These are phyloP conservation scores for Neria commutata DNA, from an alignment of 2,888 invertebrate species.

Conservation along the genomic window DNA sequence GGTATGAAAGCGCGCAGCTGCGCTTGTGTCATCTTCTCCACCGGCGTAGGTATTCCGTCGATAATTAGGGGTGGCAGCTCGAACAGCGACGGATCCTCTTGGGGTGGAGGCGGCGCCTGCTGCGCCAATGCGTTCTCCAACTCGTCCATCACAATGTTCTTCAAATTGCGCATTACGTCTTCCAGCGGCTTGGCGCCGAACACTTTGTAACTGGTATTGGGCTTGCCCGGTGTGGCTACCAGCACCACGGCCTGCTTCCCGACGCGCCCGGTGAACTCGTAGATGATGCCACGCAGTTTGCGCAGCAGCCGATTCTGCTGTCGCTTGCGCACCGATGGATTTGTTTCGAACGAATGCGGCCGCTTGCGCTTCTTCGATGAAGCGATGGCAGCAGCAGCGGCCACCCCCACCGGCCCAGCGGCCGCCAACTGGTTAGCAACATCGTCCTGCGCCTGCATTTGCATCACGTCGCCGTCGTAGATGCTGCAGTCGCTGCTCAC, in stretches of 20 bases:
- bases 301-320: conserved; percentile 92
- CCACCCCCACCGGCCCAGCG: conserved; percentile 94
- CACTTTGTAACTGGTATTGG: conserved; percentile 94
- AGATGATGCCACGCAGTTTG: conserved; percentile 90
- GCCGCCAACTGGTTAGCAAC: conserved; percentile 95
- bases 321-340: conserved; percentile 93
- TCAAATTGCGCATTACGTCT: conserved; percentile 90
- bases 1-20: conserved; percentile 96
- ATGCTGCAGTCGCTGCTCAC: conserved; percentile 80
- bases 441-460: conserved; percentile 73
- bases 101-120: conserved; percentile 81
- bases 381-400: conserved; percentile 95
- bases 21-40: conserved; percentile 99
- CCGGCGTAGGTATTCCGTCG: conserved; percentile 97
- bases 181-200: conserved; percentile 97
- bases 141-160: conserved; percentile 93
- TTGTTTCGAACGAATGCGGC: conserved; percentile 95
- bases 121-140: conserved; percentile 91
- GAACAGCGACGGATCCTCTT: conserved; percentile 90
- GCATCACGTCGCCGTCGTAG: conserved; percentile 84
- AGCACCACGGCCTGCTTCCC: conserved; percentile 97
- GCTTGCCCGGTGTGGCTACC: conserved; percentile 95
- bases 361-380: conserved; percentile 94
- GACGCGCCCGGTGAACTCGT: conserved; percentile 95
- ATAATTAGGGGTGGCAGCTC: conserved; percentile 95